Evolutionary conservation across 2,888 invertebrate species (phyloP), one percentile per base, ranked within the genome.

Genomic region (Tuta absoluta): DNA sequence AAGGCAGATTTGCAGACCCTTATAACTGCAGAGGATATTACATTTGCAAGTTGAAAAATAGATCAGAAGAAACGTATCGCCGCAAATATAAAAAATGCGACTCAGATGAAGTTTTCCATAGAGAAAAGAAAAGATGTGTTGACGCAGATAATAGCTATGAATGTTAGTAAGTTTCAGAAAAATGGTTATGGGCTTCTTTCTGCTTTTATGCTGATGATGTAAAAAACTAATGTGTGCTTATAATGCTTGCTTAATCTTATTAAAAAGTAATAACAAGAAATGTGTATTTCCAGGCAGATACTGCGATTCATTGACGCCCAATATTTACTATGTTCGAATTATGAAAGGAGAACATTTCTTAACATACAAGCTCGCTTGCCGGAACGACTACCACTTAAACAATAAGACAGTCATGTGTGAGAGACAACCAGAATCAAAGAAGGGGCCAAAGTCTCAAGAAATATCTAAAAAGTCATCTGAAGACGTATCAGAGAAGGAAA

Each of bases 1-100:
- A 77, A 68, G 92, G 92, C 1, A 81, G 78, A 64, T 91, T 87
- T 70, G 78, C 85, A 2, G 78, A 88, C 66, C 77, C 83, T 57
- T 75, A 78, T 37, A 81, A 87, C 71, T 91, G 92, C 67, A 84
- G 77, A 65, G 85, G 85, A 72, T 93, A 92, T 76, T 92, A 89
- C 65, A 72, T 81, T 49, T 93, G 93, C 72, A 79, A 75, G 59
- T 81, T 80, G 71, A 78, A 71, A 38, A 76, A 75, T 14, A 83
- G 78, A 66, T 65, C 57, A 7, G 72, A 76, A 19, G 76, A 76
- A 62, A 56, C 56, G 2, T 81, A 78, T 68, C 81, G 84, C 7
- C 76, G 79, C 58, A 85, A 80, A 68, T 78, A 76, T 63, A 92
- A 87, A 73, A 83, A 80, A 68, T 93, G 93, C 71, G 81, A 84